Percentiles rank a stretch among this genome's conserved stretches.
These are phyloP conservation scores for Eurystomus gularis DNA, from an alignment of 2,113 vertebrate species.

Conservation along the genomic window DNA sequence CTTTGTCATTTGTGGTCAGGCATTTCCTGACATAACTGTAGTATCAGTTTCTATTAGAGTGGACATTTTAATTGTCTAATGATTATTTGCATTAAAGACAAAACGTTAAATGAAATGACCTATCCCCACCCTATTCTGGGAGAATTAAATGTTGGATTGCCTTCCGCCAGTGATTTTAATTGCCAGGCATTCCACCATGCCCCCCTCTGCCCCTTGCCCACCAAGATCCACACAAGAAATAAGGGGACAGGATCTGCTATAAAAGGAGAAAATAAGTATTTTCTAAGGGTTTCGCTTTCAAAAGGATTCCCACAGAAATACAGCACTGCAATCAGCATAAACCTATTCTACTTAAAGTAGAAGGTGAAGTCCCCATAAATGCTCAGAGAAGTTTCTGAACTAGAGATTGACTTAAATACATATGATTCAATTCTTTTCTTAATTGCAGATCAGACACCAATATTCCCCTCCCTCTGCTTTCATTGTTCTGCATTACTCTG, in stretches of 20 bases:
- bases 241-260: neutral
- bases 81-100: neutral
- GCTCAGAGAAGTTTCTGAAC: neutral
- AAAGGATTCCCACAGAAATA: neutral
- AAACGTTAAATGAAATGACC: neutral
- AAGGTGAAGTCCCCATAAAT: neutral
- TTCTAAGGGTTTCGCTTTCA: neutral
- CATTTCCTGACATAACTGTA: neutral
- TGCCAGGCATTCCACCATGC: neutral
- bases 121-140: neutral
- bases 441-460: neutral
- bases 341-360: neutral
- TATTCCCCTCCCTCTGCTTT: neutral
- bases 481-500: neutral
- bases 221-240: neutral
- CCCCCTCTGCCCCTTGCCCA: neutral
- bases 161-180: neutral
- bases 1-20: fast-evolving
- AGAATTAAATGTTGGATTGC: neutral
- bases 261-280: neutral
- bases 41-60: neutral
- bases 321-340: neutral
- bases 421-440: neutral
- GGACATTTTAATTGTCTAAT: neutral
- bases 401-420: neutral